A percentile compares a stretch with the other conserved stretches of the same genome.
These are phyloP conservation scores for Drosophila cognata DNA, from an alignment of 2,888 invertebrate species.

Conservation along the genomic window DNA sequence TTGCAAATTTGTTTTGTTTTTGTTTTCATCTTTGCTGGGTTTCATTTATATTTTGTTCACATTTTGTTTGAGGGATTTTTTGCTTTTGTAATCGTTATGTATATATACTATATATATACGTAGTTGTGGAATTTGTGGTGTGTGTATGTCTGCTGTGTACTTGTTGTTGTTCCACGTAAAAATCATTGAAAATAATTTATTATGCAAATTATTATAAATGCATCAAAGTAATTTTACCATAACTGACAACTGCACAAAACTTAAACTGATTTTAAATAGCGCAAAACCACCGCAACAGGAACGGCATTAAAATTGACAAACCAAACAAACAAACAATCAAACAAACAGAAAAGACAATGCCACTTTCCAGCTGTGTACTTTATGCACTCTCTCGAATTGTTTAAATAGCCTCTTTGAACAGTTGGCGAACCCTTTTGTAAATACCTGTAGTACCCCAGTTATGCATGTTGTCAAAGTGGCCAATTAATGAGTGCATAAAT, in stretches of 20 bases:
- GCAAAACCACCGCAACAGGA: slow-evolving; percentile 60
- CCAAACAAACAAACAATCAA: slow-evolving; percentile 38
- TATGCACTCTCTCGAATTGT: slow-evolving; percentile 57
- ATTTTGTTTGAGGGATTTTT: slow-evolving; percentile 67
- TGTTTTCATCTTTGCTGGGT: slow-evolving; percentile 53
- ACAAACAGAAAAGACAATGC: slow-evolving; percentile 15
- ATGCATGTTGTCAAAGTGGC: slow-evolving; percentile 63
- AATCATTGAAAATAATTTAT: slow-evolving; percentile 77
- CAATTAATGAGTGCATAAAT: slow-evolving; percentile 66
- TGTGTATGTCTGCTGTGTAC: slow-evolving; percentile 24
- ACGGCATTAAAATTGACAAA: slow-evolving; percentile 63
- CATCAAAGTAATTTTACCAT: slow-evolving; percentile 72
- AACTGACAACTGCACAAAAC: slow-evolving; percentile 66
- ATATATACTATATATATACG: slow-evolving; percentile 35
- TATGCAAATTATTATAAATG: slow-evolving; percentile 79
- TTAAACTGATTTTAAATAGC: slow-evolving; percentile 73
- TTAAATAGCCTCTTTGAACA: slow-evolving; percentile 66
- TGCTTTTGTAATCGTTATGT: slow-evolving; percentile 51
- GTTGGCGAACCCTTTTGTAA: slow-evolving; percentile 60
- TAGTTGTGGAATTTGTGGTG: slow-evolving; percentile 25
- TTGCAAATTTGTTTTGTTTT: slow-evolving; percentile 60
- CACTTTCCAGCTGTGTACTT: slow-evolving; percentile 24
- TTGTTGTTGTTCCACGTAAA: slow-evolving; percentile 43
- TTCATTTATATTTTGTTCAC: slow-evolving; percentile 52
- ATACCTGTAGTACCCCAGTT: slow-evolving; percentile 21